Conservation (phyloP, 2,888 invertebrate genomes). For the Aquatica leii region DNA sequence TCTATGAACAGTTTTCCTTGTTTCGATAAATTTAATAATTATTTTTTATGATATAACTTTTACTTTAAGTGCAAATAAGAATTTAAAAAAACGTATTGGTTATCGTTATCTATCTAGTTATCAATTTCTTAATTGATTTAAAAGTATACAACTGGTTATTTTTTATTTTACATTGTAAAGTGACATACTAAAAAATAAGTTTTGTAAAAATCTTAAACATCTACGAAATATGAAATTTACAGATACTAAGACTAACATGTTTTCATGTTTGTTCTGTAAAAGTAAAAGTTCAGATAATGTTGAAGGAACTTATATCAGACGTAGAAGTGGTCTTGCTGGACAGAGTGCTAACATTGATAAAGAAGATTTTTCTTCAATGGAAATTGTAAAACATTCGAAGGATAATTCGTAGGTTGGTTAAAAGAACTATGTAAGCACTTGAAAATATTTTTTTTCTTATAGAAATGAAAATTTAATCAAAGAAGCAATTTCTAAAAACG, state of each 20-base stretch:
- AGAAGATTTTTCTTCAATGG: not conserved
- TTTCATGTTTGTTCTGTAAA: conserved; percentile 17
- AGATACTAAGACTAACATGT: too few species aligned
- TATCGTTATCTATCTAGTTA: not conserved
- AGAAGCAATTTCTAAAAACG: conserved; percentile 53
- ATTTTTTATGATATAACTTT: too few species aligned
- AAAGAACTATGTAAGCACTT: too few species aligned
- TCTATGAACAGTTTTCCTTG: too few species aligned
- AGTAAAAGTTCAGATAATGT: conserved; percentile 16
- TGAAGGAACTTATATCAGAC: not conserved
- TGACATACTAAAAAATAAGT: too few species aligned
- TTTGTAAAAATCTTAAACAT: too few species aligned
- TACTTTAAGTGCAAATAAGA: too few species aligned
- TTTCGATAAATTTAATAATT: too few species aligned
- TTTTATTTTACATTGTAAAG: not conserved
- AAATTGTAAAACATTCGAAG: conserved; percentile 16
- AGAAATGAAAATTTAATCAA: conserved; percentile 54
- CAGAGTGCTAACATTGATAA: conserved; percentile 9
- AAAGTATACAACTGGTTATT: not conserved
- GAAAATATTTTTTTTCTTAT: conserved; percentile 40
- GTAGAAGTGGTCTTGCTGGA: conserved; percentile 20
- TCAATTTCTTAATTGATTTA: conserved; percentile 10
- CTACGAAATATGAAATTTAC: too few species aligned
- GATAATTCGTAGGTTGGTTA: conserved; percentile 12
- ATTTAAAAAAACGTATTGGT: not conserved